Conservation (phyloP, 2,113 vertebrate species). For the Meleagris gallopavo region DNA sequence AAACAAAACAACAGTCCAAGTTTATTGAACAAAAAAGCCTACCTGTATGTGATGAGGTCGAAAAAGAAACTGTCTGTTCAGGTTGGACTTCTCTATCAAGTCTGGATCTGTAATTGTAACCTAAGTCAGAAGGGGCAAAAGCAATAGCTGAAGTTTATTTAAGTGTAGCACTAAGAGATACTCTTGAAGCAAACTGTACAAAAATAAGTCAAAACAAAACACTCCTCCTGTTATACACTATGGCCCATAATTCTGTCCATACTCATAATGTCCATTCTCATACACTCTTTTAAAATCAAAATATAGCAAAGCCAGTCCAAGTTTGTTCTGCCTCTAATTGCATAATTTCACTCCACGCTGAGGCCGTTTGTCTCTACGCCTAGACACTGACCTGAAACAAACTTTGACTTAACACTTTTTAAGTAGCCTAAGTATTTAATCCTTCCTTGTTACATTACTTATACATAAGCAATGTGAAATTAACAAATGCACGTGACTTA, state of each 20-base stretch:
- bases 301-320: background rate
- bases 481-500: conserved; percentile 47
- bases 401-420: background rate
- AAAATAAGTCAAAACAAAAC: background rate
- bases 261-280: background rate
- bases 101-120: conserved; percentile 96
- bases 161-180: background rate
- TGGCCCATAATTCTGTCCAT: background rate
- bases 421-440: background rate
- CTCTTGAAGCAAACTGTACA: background rate
- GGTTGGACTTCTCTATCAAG: conserved; percentile 98
- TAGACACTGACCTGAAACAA: background rate
- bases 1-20: background rate
- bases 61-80: conserved; percentile 98
- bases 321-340: background rate
- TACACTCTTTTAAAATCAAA: background rate
- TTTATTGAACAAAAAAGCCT: background rate
- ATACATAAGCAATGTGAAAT: background rate
- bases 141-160: conserved; percentile 29
- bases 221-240: background rate
- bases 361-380: background rate
- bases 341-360: background rate
- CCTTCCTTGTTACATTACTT: background rate
- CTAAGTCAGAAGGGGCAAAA: conserved; percentile 76
- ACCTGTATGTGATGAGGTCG: conserved; percentile 98